Conservation (phyloP, 2,113 vertebrate species). For the Phrynosoma platyrhinos region DNA sequence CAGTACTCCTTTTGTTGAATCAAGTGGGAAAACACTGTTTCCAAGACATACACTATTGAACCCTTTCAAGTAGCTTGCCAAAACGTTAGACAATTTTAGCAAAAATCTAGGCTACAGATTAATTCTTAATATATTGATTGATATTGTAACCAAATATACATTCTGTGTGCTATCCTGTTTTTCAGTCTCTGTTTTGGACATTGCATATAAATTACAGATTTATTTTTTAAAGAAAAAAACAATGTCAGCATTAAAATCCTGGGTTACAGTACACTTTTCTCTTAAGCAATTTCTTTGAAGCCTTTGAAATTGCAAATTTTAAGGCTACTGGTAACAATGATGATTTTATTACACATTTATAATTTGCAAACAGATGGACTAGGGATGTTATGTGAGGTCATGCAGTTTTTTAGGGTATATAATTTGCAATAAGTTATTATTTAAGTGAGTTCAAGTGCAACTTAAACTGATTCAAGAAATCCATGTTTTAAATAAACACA, state of each 20-base stretch:
- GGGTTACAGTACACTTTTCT: neutral
- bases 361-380: neutral
- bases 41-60: conserved; percentile 75
- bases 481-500: neutral
- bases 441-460: neutral
- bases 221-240: conserved; percentile 52
- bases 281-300: neutral
- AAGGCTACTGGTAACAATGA: neutral
- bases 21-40: conserved; percentile 55
- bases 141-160: conserved; percentile 69
- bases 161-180: conserved; percentile 54
- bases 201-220: conserved; percentile 59
- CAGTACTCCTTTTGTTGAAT: conserved; percentile 79
- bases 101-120: conserved; percentile 73
- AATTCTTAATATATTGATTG: conserved; percentile 78
- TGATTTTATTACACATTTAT: neutral
- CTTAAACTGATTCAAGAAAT: neutral
- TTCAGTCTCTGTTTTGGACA: conserved; percentile 54
- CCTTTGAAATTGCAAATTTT: neutral
- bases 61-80: conserved; percentile 79
- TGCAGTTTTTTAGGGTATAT: neutral
- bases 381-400: neutral
- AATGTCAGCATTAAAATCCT: conserved; percentile 51
- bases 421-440: neutral
- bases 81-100: conserved; percentile 77